These are phyloP conservation scores for Lepidurus apus DNA, from an alignment of 1,140 invertebrate genomes.

Conservation along the genomic window DNA sequence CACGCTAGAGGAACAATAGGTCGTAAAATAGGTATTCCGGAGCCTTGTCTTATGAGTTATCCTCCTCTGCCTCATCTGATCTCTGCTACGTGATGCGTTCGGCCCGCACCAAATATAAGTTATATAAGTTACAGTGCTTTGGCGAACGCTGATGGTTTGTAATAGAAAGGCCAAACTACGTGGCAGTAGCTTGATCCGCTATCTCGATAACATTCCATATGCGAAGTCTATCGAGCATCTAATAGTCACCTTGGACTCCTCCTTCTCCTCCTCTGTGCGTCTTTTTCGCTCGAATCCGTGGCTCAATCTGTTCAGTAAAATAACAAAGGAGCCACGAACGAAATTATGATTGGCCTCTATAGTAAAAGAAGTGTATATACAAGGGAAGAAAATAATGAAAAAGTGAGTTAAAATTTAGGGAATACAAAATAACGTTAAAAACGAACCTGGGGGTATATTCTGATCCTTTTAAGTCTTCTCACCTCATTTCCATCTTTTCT, in stretches of 20 bases:
- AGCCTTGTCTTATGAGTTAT: conserved; percentile 12
- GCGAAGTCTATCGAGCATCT: conserved; percentile 18
- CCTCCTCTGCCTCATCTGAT: background rate
- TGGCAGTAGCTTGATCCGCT: conserved; percentile 14
- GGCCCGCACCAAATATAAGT: background rate
- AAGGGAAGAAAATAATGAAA: too few relatives aligned
- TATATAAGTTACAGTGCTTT: background rate
- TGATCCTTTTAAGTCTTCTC: background rate
- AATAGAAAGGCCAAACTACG: background rate
- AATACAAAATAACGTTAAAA: too few relatives aligned
- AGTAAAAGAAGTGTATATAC: too few relatives aligned
- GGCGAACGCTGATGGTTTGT: background rate
- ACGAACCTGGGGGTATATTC: too few relatives aligned
- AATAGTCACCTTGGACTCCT: background rate
- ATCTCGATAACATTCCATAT: conserved; percentile 22
- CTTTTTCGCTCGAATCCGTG: background rate
- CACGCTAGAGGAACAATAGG: conserved; percentile 16
- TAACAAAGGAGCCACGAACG: background rate
- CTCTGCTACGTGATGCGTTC: background rate
- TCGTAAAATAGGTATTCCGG: conserved; percentile 9
- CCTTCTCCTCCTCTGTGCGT: background rate
- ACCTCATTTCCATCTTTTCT: background rate
- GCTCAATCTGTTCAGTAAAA: background rate
- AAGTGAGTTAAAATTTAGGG: too few relatives aligned
- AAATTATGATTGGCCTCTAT: background rate